Evolutionary conservation across 2,797 vertebrate genomes (phyloP).

Genomic region (Poecilia picta): DNA sequence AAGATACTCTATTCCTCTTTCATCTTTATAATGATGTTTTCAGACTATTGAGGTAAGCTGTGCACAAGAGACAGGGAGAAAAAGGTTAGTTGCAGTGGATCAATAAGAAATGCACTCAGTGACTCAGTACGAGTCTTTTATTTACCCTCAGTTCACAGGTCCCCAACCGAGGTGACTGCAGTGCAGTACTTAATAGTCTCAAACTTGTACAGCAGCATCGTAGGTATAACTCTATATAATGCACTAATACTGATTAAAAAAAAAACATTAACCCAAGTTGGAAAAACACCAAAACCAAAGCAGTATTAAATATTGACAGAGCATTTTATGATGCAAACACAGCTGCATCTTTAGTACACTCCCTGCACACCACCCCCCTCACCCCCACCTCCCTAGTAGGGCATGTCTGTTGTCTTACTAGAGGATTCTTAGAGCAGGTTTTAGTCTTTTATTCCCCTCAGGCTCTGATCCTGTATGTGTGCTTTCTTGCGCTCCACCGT

Average conservation of each 20-base stretch:
- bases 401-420: conserved; percentile 73
- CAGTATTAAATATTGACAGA: neutral
- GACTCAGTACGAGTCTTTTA: conserved; percentile 54
- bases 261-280: neutral
- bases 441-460: conserved; percentile 62
- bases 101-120: conserved; percentile 68
- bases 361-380: conserved; percentile 22
- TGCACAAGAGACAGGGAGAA: conserved; percentile 10
- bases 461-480: conserved; percentile 48
- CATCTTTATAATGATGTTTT: conserved; percentile 19
- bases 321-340: conserved; percentile 10
- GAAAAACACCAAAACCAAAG: neutral
- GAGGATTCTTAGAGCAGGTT: conserved; percentile 73
- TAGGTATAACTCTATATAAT: neutral
- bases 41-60: conserved; percentile 4
- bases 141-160: conserved; percentile 64
- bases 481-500: conserved; percentile 41
- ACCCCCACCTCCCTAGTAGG: conserved; percentile 49
- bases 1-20: conserved; percentile 21
- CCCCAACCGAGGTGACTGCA: conserved; percentile 52
- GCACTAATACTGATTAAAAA: conserved; percentile 17
- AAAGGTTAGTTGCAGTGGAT: conserved; percentile 59
- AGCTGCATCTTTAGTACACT: conserved; percentile 60
- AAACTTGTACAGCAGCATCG: conserved; percentile 18
- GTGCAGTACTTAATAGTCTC: conserved; percentile 41